Base-by-base conservation (phyloP, 2,113 vertebrate genomes). In the Corythoichthys haematopterus region DNA sequence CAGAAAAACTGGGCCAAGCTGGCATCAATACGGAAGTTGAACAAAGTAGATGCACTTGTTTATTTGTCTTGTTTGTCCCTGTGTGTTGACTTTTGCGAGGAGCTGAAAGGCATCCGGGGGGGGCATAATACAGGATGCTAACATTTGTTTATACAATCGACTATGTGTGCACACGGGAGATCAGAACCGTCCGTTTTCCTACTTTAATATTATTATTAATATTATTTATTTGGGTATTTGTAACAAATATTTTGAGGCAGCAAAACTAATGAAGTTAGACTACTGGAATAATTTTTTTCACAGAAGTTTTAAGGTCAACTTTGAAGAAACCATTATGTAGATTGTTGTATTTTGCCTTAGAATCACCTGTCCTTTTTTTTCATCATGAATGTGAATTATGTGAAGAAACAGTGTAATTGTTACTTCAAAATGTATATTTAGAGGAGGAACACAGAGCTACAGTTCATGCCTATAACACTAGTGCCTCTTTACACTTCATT, bases 21-120 rank as follows among this genome's bases (percentile, higher is more conserved):
- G 76, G 81, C 80, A 82, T 79, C 68, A 16, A 62, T 71, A 68
- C 79, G 4, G 68, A 79, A 73, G 82, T 75, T 51, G 76, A 84
- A 87, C 80, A 81, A 85, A 85, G 83, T 65, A 47, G 74, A 84
- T 86, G 86, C 88, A 84, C 81, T 89, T 82, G 79, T 80, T 86
- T 76, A 46, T 86, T 81, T 81, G 70, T 70, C 59, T 82, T 71
- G 77, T 64, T 77, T 66, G 53, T 83, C 72, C 84, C 79, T 69
- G 20, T 75, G 76, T 68, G 65, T 81, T 70, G 65, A 66, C 51
- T 77, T 82, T 74, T 80, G 66, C 57, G 66, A 69, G 53, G 62
- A 70, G 65, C 63, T 64, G 53, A 75, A 53, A 66, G 56, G 37
- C 69, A 65, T 67, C 67, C 65, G 35, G 12, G 46, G 64, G 61